These are phyloP conservation scores for Megaceryle alcyon DNA, from an alignment of 2,797 vertebrate species.

Conservation along the genomic window DNA sequence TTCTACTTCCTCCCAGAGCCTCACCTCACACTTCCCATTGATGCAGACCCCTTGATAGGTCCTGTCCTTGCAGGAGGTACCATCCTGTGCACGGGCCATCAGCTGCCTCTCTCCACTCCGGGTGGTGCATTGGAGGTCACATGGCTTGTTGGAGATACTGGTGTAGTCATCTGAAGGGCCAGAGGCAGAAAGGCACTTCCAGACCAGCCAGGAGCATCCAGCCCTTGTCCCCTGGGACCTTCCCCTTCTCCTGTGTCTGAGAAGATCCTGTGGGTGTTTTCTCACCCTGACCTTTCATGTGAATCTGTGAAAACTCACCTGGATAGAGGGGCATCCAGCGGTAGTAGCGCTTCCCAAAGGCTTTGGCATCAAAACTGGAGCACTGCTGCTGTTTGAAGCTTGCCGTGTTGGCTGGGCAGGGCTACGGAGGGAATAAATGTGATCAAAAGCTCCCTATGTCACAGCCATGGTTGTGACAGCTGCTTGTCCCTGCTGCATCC, in stretches of 20 bases:
- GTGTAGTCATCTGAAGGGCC: conserved; percentile 88
- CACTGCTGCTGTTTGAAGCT: conserved; percentile 92
- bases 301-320: conserved; percentile 76
- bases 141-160: conserved; percentile 93
- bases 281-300: neutral
- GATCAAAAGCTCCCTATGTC: neutral
- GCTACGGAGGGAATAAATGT: conserved; percentile 70
- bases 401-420: conserved; percentile 84
- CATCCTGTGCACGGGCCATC: conserved; percentile 87
- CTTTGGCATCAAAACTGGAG: conserved; percentile 89
- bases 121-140: conserved; percentile 91
- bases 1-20: neutral
- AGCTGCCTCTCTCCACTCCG: conserved; percentile 87
- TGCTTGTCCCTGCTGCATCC: neutral
- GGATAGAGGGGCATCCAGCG: conserved; percentile 90
- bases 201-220: conserved; percentile 6
- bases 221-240: neutral
- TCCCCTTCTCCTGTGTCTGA: neutral
- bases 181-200: neutral
- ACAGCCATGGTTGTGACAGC: neutral
- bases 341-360: conserved; percentile 86
- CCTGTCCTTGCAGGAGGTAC: conserved; percentile 88
- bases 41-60: conserved; percentile 89
- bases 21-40: conserved; percentile 89
- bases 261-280: neutral